phyloP scores from a whole-genome alignment of 2,113 vertebrate genomes.

The Phaethon lepturus region DNA sequence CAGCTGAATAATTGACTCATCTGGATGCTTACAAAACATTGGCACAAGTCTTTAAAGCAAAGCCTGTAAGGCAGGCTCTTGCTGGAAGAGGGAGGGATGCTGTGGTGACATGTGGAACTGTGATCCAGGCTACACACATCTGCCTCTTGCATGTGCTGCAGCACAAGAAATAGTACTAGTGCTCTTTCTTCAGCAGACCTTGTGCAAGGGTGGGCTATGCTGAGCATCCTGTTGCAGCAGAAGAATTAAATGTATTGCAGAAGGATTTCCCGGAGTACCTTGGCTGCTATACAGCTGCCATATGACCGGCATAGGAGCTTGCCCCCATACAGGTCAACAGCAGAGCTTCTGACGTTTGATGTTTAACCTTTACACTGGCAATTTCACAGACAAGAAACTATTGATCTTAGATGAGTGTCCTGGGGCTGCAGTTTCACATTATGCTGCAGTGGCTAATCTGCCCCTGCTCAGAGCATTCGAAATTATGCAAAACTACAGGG shows the following conservation, averaged over 20 bases:
- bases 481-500: neutral
- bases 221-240: neutral
- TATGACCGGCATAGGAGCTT: neutral
- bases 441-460: neutral
- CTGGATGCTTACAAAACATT: neutral
- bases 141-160: neutral
- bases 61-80: neutral
- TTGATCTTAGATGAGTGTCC: fast-evolving
- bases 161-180: neutral
- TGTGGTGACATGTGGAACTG: neutral
- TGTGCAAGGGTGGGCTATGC: neutral
- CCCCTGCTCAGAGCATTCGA: neutral
- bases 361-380: neutral
- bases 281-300: neutral
- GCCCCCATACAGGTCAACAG: neutral
- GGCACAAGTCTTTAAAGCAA: neutral
- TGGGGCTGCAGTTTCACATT: neutral
- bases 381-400: neutral
- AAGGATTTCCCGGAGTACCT: neutral
- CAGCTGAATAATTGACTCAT: neutral
- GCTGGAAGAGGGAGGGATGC: neutral
- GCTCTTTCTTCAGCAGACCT: neutral
- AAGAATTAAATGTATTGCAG: neutral
- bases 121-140: neutral
- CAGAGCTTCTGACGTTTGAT: fast-evolving